A percentile compares a stretch with the other conserved stretches of the same genome.
phyloP scores from a whole-genome alignment of 2,888 invertebrate genomes.

The Euzophera pinguis region DNA sequence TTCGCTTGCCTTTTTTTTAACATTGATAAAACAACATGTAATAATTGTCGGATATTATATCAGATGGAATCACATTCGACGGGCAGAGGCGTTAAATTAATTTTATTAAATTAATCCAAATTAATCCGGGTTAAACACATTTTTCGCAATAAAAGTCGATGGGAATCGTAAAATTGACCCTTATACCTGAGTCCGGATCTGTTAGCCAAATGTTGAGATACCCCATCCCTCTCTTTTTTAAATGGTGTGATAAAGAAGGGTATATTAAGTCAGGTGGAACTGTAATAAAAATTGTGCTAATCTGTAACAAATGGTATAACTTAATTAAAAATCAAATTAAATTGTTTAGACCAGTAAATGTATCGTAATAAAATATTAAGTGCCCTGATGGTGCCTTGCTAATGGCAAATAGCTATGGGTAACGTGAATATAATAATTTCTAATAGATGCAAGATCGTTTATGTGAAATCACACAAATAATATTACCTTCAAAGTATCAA shows the following conservation, averaged over 20 bases:
- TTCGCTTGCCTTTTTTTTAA: slow-evolving; percentile 16
- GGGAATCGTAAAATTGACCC: slow-evolving; percentile 49
- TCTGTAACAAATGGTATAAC: not conserved
- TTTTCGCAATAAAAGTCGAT: slow-evolving; percentile 52
- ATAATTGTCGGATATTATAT: slow-evolving; percentile 26
- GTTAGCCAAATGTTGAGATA: slow-evolving; percentile 6
- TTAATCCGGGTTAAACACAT: slow-evolving; percentile 53
- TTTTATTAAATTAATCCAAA: slow-evolving; percentile 68
- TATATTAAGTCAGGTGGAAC: not conserved
- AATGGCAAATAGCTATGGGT: no score
- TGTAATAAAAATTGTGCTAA: slow-evolving; percentile 2
- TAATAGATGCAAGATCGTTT: no score
- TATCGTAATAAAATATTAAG: no score
- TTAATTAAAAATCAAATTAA: no score
- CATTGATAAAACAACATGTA: slow-evolving; percentile 29
- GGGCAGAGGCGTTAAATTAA: slow-evolving; percentile 34
- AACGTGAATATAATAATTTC: no score
- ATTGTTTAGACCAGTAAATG: no score
- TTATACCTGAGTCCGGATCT: slow-evolving; percentile 1
- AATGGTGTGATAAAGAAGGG: not conserved
- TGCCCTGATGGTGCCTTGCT: no score
- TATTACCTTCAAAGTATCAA: no score
- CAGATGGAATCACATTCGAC: slow-evolving; percentile 19
- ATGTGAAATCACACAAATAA: no score
- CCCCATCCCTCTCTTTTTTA: not conserved